Conservation (phyloP, 2,113 vertebrate genomes). For the Ahaetulla prasina region DNA sequence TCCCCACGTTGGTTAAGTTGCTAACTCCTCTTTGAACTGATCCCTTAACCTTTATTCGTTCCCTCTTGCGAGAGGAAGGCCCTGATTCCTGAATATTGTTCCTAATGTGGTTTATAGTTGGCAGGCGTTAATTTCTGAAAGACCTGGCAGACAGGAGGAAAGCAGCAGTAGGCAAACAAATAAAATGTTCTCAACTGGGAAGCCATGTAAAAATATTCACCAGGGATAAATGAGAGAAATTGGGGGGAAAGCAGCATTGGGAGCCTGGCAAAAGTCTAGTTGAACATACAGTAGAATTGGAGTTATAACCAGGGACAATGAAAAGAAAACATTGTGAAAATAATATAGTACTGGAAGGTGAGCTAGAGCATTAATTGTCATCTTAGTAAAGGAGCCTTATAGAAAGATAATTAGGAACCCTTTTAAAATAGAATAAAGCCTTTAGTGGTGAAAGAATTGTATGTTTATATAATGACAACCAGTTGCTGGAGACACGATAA, state of each 20-base stretch:
- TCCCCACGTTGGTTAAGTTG: constrained; percentile 7
- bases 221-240: neutral
- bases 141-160: neutral
- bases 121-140: neutral
- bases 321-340: neutral
- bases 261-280: neutral
- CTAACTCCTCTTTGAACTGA: neutral
- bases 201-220: neutral
- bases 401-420: neutral
- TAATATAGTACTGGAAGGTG: neutral
- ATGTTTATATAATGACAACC: neutral
- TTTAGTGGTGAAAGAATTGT: neutral
- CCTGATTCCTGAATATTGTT: neutral
- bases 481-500: neutral
- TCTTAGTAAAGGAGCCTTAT: neutral
- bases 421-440: neutral
- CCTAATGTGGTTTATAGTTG: neutral
- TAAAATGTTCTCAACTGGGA: neutral
- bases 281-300: neutral
- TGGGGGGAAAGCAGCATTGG: neutral
- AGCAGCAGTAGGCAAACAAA: neutral
- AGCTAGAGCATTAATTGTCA: neutral
- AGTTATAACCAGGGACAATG: neutral
- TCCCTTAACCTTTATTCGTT: constrained; percentile 7
- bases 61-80: neutral